Evolutionary conservation across 2,113 vertebrate species (phyloP).

Genomic region (Ailuropoda melanoleuca): DNA sequence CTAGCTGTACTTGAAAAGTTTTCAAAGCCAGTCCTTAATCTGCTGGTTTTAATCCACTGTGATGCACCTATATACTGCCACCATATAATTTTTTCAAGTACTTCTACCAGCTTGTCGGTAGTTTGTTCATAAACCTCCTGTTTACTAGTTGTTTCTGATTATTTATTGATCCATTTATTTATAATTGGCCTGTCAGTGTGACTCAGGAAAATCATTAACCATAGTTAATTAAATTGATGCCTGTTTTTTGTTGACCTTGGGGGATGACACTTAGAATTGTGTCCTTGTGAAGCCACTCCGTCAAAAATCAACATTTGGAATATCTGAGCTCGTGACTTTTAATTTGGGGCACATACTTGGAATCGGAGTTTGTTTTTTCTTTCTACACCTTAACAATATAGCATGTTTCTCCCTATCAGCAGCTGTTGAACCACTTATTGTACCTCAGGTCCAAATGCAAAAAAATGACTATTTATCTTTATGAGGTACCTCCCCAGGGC

Average conservation of each 20-base stretch:
- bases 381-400: not conserved
- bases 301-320: conserved; percentile 16
- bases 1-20: conserved; percentile 5
- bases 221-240: not conserved
- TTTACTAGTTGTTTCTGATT: not conserved
- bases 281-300: not conserved
- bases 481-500: not conserved
- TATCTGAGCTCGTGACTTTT: not conserved
- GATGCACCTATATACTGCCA: not conserved
- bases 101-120: not conserved
- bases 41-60: not conserved
- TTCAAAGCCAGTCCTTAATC: conserved; percentile 5
- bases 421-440: not conserved
- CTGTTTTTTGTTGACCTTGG: not conserved
- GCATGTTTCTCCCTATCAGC: not conserved
- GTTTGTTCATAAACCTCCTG: not conserved
- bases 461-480: not conserved
- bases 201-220: conserved; percentile 9
- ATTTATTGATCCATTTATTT: not conserved
- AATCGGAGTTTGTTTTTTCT: not conserved
- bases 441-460: not conserved
- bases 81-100: not conserved
- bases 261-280: not conserved
- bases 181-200: not conserved
- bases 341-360: not conserved